Evolutionary conservation across 2,113 vertebrate species (phyloP).

Genomic region (Oncorhynchus keta): DNA sequence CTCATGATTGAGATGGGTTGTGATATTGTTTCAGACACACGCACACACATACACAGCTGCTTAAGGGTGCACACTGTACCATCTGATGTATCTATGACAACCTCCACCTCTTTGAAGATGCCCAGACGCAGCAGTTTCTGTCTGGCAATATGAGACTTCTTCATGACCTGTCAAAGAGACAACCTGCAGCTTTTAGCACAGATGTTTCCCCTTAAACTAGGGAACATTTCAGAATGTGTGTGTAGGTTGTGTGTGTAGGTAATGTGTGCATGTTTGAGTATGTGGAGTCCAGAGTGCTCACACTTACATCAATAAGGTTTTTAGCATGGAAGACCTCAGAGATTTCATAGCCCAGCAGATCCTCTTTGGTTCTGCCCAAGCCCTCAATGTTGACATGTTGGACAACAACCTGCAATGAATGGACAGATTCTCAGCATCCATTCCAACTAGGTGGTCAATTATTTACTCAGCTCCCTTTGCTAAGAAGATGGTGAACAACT

Average conservation of each 20-base stretch:
- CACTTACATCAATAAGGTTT: slow-evolving; percentile 91
- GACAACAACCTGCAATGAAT: slow-evolving; percentile 83
- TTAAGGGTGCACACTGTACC: slow-evolving; percentile 63
- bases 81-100: slow-evolving; percentile 90
- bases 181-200: not conserved
- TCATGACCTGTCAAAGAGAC: slow-evolving; percentile 82
- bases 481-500: too few species aligned
- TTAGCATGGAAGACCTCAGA: slow-evolving; percentile 89
- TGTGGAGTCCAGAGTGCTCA: not conserved
- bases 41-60: not conserved
- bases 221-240: too few species aligned
- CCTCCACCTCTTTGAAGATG: slow-evolving; percentile 92
- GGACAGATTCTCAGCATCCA: not conserved
- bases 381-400: slow-evolving; percentile 93
- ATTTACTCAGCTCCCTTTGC: too few species aligned
- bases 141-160: slow-evolving; percentile 86
- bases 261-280: too few species aligned
- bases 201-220: too few species aligned
- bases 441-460: not conserved
- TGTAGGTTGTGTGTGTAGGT: too few species aligned
- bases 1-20: not conserved
- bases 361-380: slow-evolving; percentile 92
- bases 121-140: slow-evolving; percentile 89
- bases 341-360: slow-evolving; percentile 91
- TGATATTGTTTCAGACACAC: not conserved